Percentiles rank a stretch among this genome's conserved stretches.
These are phyloP conservation scores for Heterohyrax brucei DNA, from an alignment of 2,797 vertebrate genomes.

Conservation along the genomic window DNA sequence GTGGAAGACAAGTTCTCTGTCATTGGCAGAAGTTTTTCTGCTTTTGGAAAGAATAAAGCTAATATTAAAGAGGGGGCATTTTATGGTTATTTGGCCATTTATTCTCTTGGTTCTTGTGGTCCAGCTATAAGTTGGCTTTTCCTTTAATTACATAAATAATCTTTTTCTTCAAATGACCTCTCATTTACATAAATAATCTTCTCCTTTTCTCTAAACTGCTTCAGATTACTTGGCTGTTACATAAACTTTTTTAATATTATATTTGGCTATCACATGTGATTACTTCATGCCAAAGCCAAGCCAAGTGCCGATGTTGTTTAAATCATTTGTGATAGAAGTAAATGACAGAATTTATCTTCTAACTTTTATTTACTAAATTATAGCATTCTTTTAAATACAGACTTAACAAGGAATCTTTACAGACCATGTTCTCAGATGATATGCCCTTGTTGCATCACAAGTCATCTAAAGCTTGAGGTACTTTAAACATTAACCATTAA, in stretches of 20 bases:
- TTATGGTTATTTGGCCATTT: neutral
- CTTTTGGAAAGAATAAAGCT: neutral
- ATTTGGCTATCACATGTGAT: neutral
- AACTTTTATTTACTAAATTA: neutral
- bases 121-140: neutral
- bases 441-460: conserved; percentile 40
- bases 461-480: conserved; percentile 66
- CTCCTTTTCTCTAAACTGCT: neutral
- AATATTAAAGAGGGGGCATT: neutral
- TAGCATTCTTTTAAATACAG: conserved; percentile 23
- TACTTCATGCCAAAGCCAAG: too few species aligned
- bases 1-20: neutral
- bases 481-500: conserved; percentile 75
- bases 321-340: neutral
- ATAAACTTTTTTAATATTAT: neutral
- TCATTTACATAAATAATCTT: neutral
- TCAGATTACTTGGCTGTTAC: neutral
- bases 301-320: neutral
- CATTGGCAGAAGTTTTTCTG: neutral
- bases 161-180: neutral
- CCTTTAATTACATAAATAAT: neutral
- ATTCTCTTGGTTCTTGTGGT: neutral
- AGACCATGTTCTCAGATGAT: conserved; percentile 6
- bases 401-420: neutral
- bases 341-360: conserved; percentile 11